A percentile compares a stretch with the other conserved stretches of the same genome.
Evolutionary conservation across 2,888 invertebrate genomes (phyloP).

Genomic region (Cremastobaeus sp.): DNA sequence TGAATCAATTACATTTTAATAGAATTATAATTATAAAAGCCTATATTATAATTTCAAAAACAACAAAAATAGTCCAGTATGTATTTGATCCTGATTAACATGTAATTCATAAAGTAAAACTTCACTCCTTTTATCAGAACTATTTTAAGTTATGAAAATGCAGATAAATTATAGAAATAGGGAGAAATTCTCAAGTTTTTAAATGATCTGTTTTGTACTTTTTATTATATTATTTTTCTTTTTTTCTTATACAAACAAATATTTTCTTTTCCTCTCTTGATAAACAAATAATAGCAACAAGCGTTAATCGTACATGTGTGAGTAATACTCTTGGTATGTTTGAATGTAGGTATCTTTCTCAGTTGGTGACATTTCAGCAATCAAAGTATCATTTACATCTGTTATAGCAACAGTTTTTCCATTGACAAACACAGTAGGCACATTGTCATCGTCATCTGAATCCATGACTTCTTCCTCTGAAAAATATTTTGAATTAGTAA

Average conservation of each 20-base stretch:
- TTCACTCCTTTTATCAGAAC: no score
- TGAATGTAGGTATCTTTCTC: slow-evolving; percentile 97
- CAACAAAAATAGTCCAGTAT: no score
- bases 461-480: slow-evolving; percentile 85
- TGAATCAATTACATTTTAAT: no score
- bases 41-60: no score
- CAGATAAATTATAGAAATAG: no score
- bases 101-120: no score
- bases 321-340: slow-evolving; percentile 95
- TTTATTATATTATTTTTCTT: slow-evolving; percentile 11
- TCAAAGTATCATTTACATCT: slow-evolving; percentile 91
- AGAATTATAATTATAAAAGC: no score
- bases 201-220: slow-evolving; percentile 6
- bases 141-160: no score
- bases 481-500: slow-evolving; percentile 1
- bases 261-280: slow-evolving; percentile 25
- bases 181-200: no score
- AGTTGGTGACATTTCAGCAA: slow-evolving; percentile 92
- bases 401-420: slow-evolving; percentile 88
- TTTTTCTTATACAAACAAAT: slow-evolving; percentile 40
- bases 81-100: no score
- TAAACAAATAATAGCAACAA: slow-evolving; percentile 19
- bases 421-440: slow-evolving; percentile 90
- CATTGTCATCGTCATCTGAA: slow-evolving; percentile 87
- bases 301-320: slow-evolving; percentile 88